These are phyloP conservation scores for Onychomys torridus DNA, from an alignment of 2,797 vertebrate species.

Conservation along the genomic window DNA sequence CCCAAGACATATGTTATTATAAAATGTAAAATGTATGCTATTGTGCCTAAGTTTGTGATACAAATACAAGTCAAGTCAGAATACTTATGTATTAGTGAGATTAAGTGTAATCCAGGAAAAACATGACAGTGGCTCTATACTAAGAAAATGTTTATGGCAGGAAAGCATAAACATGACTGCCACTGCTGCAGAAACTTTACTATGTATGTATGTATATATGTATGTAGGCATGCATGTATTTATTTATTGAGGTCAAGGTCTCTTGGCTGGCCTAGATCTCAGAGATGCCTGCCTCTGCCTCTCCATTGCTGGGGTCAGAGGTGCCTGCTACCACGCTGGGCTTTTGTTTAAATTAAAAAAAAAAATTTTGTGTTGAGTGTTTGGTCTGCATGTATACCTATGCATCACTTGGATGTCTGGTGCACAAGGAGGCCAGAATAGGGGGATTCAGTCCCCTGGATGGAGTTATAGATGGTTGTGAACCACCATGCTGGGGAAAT, in stretches of 20 bases:
- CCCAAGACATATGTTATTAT: neutral
- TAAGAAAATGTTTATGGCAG: slow-evolving; percentile 27
- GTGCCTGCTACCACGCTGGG: neutral
- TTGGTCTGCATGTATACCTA: neutral
- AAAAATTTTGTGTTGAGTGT: neutral
- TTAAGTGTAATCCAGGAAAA: slow-evolving; percentile 17
- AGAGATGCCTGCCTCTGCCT: neutral
- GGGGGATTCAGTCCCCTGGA: neutral
- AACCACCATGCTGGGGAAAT: neutral
- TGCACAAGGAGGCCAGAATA: neutral
- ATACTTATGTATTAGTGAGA: slow-evolving; percentile 34
- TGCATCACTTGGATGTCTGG: neutral
- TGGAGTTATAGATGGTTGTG: neutral
- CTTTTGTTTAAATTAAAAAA: neutral
- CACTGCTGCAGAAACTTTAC: neutral
- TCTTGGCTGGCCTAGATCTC: neutral
- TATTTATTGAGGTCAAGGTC: too few species aligned
- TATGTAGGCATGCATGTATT: neutral
- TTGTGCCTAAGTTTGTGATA: neutral
- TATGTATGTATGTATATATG: too few species aligned
- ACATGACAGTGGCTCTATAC: neutral
- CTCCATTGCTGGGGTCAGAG: neutral
- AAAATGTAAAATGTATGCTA: slow-evolving; percentile 27
- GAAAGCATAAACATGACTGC: slow-evolving; percentile 46
- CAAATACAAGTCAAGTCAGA: neutral